These are phyloP conservation scores for Euplagia quadripunctaria DNA, from an alignment of 2,888 invertebrate species.

Conservation along the genomic window DNA sequence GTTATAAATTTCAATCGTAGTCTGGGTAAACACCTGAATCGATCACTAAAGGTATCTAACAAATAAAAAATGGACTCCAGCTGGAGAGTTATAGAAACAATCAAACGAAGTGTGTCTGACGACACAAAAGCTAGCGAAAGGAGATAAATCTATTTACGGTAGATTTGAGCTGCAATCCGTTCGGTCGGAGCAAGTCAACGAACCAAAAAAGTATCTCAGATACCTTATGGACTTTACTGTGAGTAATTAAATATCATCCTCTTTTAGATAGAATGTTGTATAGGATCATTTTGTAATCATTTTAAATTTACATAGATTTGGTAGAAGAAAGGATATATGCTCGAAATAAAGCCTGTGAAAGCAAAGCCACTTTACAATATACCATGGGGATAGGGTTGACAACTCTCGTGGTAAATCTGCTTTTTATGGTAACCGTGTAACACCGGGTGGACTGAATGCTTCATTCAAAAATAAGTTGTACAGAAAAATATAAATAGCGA, in stretches of 20 bases:
- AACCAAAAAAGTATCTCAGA: constrained; percentile 54
- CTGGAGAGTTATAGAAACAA: constrained; percentile 35
- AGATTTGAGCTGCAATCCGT: constrained; percentile 67
- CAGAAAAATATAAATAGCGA: too few relatives aligned
- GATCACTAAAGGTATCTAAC: background rate
- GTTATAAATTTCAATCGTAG: background rate
- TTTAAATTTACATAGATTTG: background rate
- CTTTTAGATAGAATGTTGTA: background rate
- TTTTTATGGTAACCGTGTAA: too few relatives aligned
- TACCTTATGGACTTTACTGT: constrained; percentile 50
- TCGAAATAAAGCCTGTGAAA: too few relatives aligned
- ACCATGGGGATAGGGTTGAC: too few relatives aligned
- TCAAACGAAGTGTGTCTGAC: constrained; percentile 37
- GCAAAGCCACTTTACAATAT: too few relatives aligned
- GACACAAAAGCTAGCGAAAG: constrained; percentile 43
- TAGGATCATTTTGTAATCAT: background rate
- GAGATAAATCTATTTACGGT: constrained; percentile 69
- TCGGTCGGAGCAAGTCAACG: constrained; percentile 53
- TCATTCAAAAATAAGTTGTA: too few relatives aligned
- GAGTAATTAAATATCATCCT: constrained; percentile 1
- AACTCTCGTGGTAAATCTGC: too few relatives aligned
- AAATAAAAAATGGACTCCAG: background rate
- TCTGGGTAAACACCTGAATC: background rate
- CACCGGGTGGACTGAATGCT: too few relatives aligned
- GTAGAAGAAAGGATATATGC: background rate